Evolutionary conservation across 2,797 vertebrate genomes (phyloP).

Genomic region (Alca torda): DNA sequence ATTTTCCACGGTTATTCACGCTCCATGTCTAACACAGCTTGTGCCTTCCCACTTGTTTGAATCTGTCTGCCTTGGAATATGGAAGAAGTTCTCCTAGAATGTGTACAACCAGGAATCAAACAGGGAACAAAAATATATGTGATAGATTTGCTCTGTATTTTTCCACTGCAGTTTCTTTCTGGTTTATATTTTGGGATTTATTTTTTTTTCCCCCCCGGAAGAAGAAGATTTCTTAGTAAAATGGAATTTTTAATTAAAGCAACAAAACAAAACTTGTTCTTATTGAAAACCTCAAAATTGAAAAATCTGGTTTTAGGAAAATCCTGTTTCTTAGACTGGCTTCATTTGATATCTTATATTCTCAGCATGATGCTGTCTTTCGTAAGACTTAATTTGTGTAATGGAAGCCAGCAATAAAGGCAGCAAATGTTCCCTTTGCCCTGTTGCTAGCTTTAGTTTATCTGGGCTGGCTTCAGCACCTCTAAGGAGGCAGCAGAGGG

Average conservation of each 20-base stretch:
- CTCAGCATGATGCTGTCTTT: constrained; percentile 49
- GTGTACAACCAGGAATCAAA: neutral
- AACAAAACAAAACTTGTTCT: constrained; percentile 20
- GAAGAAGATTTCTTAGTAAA: neutral
- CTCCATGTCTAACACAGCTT: neutral
- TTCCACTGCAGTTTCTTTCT: neutral
- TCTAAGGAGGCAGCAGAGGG: constrained; percentile 34
- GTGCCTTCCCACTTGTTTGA: neutral
- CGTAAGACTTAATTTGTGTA: constrained; percentile 51
- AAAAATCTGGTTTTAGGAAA: constrained; percentile 32
- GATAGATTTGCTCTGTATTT: neutral
- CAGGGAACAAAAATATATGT: neutral
- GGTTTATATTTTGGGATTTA: neutral
- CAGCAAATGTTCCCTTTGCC: constrained; percentile 35
- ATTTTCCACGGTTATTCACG: neutral
- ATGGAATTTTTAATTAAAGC: constrained; percentile 23
- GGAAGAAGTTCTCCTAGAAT: neutral
- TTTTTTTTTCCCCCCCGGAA: fast-evolving
- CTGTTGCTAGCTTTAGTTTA: constrained; percentile 1
- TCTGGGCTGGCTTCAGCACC: constrained; percentile 44
- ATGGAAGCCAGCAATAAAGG: constrained; percentile 41
- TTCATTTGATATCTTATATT: constrained; percentile 41
- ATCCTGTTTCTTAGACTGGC: neutral
- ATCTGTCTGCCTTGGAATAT: neutral
- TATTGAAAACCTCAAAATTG: neutral